Evolutionary conservation across 2,797 vertebrate species (phyloP), one percentile per base, ranked within the genome.

Genomic region (Hapalemur alaotrensis): DNA sequence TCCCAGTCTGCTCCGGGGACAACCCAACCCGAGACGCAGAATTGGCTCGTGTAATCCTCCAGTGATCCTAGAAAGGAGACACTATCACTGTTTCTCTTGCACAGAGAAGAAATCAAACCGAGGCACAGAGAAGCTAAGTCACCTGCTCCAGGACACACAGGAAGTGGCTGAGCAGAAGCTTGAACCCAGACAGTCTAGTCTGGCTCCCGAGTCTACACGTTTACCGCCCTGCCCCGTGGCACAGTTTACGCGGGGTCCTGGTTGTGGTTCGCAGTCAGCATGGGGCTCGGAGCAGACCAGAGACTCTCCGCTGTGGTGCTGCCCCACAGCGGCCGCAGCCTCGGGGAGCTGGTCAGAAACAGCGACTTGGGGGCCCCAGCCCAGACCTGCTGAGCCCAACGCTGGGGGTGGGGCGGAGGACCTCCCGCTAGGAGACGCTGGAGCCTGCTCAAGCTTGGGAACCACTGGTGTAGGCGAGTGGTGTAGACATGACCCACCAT

Each of bases 181-280:
- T 28, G 28, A 32, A 11, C 52, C 41, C 52, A 7, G 20, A 5
- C 23, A 5, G 25, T 12, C 61, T 32, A 5, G 25, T 12, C 61
- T 32, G 59, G 32, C 1, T 76, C 32, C 50, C 0, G 0, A 9
- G 28, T 0, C 59, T 9, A 23, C 23, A 4, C 0, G 5, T 9
- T 13, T 13, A 52, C 48, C 5, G 2, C 46, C 50, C 54, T 12
- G n/a, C 46, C 69, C 73, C 1, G n/a, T 2, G 18, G 13, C 5
- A 0, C 1, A 1, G 0, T 15, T 59, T 15, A 4, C 0, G 0
- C 2, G 4, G 13, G 14, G 7, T 7, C 35, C 48, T 63, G 59
- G 14, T 32, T 59, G 48, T 4, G 67, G n/a, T 25, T 5, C 2
- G 11, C 41, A 2, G 73, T 61, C 54, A 7, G 63, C 13, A 0